Percentiles rank a stretch among this genome's conserved stretches.
Conservation (phyloP, 2,113 vertebrate species). For the crab-eating macaque (Macaca fascicularis) region T2T-MFA8v1.1 NC_088392.1:72872001-72872500, state of each 20-base stretch:
- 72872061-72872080: background rate
- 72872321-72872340: background rate
- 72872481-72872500: background rate
- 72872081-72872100: background rate
- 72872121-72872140: background rate
- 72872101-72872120: background rate
- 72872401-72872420: background rate
- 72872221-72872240: background rate
- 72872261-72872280: background rate
- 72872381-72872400: background rate
- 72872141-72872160: background rate
- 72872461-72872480: background rate
- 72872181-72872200: background rate
- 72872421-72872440: background rate
- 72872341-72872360: background rate
- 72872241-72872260: background rate
- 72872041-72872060: background rate
- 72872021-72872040: background rate
- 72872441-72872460: background rate
- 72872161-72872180: background rate
- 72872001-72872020: background rate
- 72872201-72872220: background rate
- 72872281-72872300: background rate
- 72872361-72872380: background rate
- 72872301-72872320: background rate